These are phyloP conservation scores for Osmerus eperlanus DNA, from an alignment of 2,113 vertebrate genomes.

Conservation along the genomic window DNA sequence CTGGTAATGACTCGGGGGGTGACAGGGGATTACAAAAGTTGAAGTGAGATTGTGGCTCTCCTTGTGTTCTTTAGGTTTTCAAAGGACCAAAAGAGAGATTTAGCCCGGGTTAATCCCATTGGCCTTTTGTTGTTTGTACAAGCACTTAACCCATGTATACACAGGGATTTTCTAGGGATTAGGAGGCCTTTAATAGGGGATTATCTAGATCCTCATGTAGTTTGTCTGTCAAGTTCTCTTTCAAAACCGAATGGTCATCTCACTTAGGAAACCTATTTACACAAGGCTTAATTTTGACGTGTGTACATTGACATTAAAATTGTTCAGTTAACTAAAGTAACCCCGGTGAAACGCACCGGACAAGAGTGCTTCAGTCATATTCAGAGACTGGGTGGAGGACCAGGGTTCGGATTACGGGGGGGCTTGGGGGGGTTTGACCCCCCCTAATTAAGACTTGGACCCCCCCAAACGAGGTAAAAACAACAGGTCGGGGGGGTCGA, in stretches of 20 bases:
- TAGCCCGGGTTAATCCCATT: conserved; percentile 59
- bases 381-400: no score
- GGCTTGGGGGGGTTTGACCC: no score
- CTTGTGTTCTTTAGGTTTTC: not conserved
- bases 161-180: conserved; percentile 67
- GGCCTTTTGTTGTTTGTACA: conserved; percentile 59
- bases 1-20: no score
- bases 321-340: no score
- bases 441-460: no score
- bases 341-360: no score
- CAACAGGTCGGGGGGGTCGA: no score
- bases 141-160: conserved; percentile 64
- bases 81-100: conserved; percentile 40
- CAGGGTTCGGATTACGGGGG: no score
- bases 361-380: no score
- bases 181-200: conserved; percentile 56
- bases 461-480: no score
- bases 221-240: conserved; percentile 37
- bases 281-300: no score
- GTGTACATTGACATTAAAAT: no score
- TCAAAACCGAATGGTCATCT: conserved; percentile 30
- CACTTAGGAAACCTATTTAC: conserved; percentile 32
- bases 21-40: not conserved
- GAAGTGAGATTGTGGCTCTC: not conserved
- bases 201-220: conserved; percentile 65